phyloP scores from a whole-genome alignment of 2,888 invertebrate genomes.

The Nasonia oneida region DNA sequence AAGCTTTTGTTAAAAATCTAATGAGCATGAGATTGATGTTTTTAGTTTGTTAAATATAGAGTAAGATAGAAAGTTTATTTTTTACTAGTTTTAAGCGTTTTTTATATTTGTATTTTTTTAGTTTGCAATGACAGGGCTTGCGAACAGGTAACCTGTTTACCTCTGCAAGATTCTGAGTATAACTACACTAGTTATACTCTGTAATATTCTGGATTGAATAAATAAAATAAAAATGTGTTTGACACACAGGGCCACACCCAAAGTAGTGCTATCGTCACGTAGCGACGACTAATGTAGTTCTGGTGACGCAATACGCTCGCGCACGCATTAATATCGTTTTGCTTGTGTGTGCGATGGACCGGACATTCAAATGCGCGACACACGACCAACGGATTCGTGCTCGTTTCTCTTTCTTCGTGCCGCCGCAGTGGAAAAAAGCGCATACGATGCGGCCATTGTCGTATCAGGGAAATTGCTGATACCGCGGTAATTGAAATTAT shows the following conservation, averaged over 20 bases:
- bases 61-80: too few relatives aligned
- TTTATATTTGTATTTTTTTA: too few relatives aligned
- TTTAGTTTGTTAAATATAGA: too few relatives aligned
- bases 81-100: too few relatives aligned
- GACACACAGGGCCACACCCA: constrained; percentile 49
- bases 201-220: too few relatives aligned
- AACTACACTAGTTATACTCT: too few relatives aligned
- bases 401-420: not conserved
- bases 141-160: too few relatives aligned
- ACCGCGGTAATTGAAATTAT: not conserved
- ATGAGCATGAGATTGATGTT: too few relatives aligned
- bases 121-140: too few relatives aligned
- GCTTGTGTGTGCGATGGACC: constrained; percentile 27
- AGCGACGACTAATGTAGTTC: constrained; percentile 38
- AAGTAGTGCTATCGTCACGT: not conserved
- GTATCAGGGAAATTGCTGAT: not conserved
- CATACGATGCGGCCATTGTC: not conserved
- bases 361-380: constrained; percentile 45
- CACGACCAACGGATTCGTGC: too few relatives aligned
- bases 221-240: not conserved
- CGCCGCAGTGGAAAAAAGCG: not conserved
- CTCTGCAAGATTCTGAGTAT: too few relatives aligned
- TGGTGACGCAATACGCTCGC: constrained; percentile 64
- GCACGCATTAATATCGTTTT: constrained; percentile 61
- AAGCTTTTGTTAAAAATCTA: too few relatives aligned